Base-by-base conservation (phyloP, 2,888 invertebrate genomes). In the Prenolepis imparis region DNA sequence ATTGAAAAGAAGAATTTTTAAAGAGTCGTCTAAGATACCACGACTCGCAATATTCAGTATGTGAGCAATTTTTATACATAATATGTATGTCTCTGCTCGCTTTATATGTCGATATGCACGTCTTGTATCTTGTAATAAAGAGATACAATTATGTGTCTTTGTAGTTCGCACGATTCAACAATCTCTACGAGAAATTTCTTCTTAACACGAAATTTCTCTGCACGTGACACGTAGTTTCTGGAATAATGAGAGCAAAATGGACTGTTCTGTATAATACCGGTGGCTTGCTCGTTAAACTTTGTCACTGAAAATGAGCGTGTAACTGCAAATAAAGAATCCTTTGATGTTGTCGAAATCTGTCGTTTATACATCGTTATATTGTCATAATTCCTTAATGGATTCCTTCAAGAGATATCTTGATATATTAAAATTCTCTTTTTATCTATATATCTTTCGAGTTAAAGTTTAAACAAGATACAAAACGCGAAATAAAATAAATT, bases 111-210 rank as follows among this genome's bases (percentile, higher is more conserved):
- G 32, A 36, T 52, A 6, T 52, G 48, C 64, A 75, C 18, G 24
- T 77, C 8, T 18, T 41, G 39, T 6, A 24, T 55, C 15, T 41
- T 39, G 28, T 0, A 11, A 32, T 28, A 41, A 78, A 68, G 32
- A 3, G 41, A 32, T 70, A 32, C 41, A 78, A 57, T 78, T 78
- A 41, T n/a, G 41, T 41, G n/a, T 39, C 52, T 68, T 68, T 57
- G 70, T 41, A 32, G 12, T 70, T 5, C 32, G n/a, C 3, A 6
- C 39, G 15, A 55, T 57, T 57, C n/a, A 68, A 11, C 21, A 28
- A 57, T 41, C 18, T 77, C n/a, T 24, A 28, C 21, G 18, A 57
- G 57, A 18, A 70, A 70, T 59, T 57, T 68, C 78, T 70, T 41
- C 18, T 44, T 32, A 44, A 18, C 32, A 24, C 55, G 32, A 41